A percentile compares a stretch with the other conserved stretches of the same genome.
These are phyloP conservation scores for Gymnobelideus leadbeateri DNA, from an alignment of 2,113 vertebrate genomes.

Conservation along the genomic window DNA sequence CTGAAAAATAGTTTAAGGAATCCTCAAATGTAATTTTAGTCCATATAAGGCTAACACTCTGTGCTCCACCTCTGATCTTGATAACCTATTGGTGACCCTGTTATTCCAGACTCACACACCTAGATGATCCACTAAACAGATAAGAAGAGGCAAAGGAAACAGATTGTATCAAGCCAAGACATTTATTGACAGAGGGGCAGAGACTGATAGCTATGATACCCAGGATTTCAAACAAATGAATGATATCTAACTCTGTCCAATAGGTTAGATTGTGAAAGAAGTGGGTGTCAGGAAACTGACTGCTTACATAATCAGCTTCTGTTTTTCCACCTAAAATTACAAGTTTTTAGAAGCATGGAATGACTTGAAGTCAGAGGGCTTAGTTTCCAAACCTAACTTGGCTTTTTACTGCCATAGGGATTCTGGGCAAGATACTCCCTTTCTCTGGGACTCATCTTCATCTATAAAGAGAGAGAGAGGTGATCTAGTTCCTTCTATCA, in stretches of 20 bases:
- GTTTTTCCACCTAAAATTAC: neutral
- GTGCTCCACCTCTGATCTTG: constrained; percentile 49
- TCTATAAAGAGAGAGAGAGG: neutral
- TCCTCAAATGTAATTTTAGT: neutral
- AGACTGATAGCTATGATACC: constrained; percentile 11
- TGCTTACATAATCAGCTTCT: neutral
- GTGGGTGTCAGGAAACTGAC: neutral
- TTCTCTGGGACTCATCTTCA: neutral
- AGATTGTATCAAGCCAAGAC: constrained; percentile 32
- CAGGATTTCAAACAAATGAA: constrained; percentile 33
- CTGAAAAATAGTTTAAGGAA: constrained; percentile 40
- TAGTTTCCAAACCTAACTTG: neutral
- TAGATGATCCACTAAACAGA: constrained; percentile 30
- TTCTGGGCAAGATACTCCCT: neutral
- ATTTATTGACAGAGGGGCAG: neutral
- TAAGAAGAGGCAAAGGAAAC: constrained; percentile 51
- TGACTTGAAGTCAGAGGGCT: neutral
- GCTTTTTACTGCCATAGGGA: neutral
- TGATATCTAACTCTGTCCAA: constrained; percentile 18
- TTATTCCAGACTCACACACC: neutral
- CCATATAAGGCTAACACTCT: neutral
- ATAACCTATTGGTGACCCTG: constrained; percentile 39
- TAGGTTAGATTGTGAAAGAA: neutral
- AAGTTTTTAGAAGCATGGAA: neutral
- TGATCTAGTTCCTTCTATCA: neutral